Evolutionary conservation across 2,113 vertebrate genomes (phyloP), one percentile per base, ranked within the genome.

Genomic region (Erpornis zantholeuca): DNA sequence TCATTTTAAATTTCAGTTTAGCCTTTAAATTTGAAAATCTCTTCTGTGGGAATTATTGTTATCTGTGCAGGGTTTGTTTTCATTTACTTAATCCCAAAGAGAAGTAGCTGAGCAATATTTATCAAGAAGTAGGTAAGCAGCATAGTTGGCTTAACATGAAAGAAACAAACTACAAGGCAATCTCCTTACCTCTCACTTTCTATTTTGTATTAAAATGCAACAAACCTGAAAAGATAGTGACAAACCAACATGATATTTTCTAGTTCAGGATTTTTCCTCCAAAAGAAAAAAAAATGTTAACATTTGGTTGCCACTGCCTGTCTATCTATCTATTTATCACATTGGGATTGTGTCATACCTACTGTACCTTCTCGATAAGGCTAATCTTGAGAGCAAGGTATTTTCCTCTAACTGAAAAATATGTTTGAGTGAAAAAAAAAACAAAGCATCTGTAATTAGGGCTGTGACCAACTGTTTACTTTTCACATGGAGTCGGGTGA

Each of bases 1-100:
- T 96, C 10, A 73, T 94, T 97, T 96, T 65, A 84, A 17, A 66
- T 82, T 71, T 97, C 93, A 76, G 75, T 95, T 96, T 91, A 86
- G 82, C 71, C 61, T 94, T 91, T 96, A 90, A 86, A 96, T 91
- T 95, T 66, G 12, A 88, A 96, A 95, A 92, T 82, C 68, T 92
- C 82, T 96, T 96, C 92, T 88, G 65, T 61, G 86, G 90, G 82
- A 92, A 96, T 96, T 96, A 90, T 60, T 86, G 56, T 78, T 80
- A 42, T 50, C 64, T 86, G 80, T 40, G 17, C 59, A 64, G 25
- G 91, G 68, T 28, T 61, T 88, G 54, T 65, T 82, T 87, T 78
- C 85, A 50, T 95, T 96, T 92, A 36, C 36, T 90, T 91, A 83
- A 92, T 73, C 76, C 54, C 38, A 85, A 71, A 64, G 71, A 73